Conservation (phyloP, 35 echinoderm and acorn worm genomes). For the Diadema setosum region DNA sequence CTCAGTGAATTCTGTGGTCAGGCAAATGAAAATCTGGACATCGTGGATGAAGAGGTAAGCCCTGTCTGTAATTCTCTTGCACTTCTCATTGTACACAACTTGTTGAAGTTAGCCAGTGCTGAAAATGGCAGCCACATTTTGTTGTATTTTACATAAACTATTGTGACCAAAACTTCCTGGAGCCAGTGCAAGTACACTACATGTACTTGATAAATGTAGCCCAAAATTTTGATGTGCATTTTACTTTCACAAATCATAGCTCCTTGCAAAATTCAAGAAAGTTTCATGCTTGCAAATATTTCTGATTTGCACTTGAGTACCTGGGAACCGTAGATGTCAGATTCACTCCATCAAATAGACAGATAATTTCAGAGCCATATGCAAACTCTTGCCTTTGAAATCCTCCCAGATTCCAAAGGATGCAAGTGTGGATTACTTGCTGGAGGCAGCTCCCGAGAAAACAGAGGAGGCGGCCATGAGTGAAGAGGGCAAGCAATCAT, state of each 20-base stretch:
- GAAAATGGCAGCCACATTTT: neutral
- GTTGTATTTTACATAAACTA: neutral
- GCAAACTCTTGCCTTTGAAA: no score
- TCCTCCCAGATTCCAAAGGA: conserved; percentile 98
- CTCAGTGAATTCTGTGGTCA: conserved; percentile 82
- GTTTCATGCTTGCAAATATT: no score
- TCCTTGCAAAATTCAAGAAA: no score
- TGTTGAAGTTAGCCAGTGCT: neutral
- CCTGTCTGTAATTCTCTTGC: neutral
- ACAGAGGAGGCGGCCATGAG: neutral
- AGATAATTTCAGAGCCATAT: no score
- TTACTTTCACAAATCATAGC: no score
- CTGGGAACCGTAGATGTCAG: no score
- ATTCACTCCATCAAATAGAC: no score
- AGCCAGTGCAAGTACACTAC: neutral
- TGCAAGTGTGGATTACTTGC: conserved; percentile 75
- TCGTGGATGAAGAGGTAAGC: conserved; percentile 85
- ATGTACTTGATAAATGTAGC: neutral
- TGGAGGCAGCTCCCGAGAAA: conserved; percentile 56
- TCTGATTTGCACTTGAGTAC: no score
- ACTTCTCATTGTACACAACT: neutral
- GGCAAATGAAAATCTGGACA: conserved; percentile 66
- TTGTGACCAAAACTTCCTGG: neutral
- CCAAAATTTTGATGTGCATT: no score
- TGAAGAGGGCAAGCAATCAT: neutral